Conservation (phyloP, 2,888 invertebrate species). For the Toxonevra muliebris region DNA sequence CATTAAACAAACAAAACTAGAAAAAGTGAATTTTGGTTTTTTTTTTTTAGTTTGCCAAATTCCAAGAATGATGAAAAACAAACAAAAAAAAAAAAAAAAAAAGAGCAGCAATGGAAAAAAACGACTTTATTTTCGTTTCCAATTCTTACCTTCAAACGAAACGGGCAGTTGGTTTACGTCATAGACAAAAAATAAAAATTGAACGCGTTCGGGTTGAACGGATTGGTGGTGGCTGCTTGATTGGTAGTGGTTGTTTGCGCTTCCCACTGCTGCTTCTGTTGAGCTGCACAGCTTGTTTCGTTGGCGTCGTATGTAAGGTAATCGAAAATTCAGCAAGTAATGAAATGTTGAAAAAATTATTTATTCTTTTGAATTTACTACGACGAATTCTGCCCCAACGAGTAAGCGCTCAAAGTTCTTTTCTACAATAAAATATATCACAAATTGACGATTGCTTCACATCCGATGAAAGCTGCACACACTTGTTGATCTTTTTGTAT, state of each 20-base stretch:
- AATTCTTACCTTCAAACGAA: conserved; percentile 7
- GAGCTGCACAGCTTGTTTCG: not conserved
- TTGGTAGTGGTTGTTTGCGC: not conserved
- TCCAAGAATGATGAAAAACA: not conserved
- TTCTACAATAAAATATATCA: too few species aligned
- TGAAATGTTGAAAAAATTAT: too few species aligned
- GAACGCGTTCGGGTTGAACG: too few species aligned
- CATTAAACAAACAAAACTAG: conserved; percentile 6
- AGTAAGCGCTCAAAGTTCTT: too few species aligned
- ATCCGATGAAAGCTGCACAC: too few species aligned
- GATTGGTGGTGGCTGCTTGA: too few species aligned
- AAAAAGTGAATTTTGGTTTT: not conserved
- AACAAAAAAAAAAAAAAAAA: too few species aligned
- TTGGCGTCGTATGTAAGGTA: conserved; percentile 17
- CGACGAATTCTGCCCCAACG: too few species aligned
- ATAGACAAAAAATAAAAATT: conserved; percentile 50
- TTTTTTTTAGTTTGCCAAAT: not conserved
- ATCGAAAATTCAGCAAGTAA: conserved; percentile 9
- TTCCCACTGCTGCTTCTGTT: not conserved
- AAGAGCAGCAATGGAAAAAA: not conserved
- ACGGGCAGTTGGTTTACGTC: conserved; percentile 50
- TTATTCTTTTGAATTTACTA: too few species aligned
- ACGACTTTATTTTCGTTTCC: not conserved
- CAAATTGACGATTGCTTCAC: too few species aligned
- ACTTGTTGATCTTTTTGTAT: too few species aligned